A percentile compares a stretch with the other conserved stretches of the same genome.
phyloP scores from a whole-genome alignment of 2,113 vertebrate genomes.

The Cranoglanis bouderius region DNA sequence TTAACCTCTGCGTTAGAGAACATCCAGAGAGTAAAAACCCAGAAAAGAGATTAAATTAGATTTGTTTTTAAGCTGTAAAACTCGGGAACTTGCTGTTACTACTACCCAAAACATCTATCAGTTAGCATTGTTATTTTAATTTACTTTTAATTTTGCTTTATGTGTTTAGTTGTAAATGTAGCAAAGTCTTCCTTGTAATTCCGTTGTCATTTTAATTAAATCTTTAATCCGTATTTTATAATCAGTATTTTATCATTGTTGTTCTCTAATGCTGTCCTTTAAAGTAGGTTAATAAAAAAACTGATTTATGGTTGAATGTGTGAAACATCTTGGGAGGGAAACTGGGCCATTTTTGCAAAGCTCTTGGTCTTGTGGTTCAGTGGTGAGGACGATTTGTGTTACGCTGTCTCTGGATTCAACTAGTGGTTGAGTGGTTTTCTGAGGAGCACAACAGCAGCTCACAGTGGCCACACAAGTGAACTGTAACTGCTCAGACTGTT shows the following conservation, averaged over 20 bases:
- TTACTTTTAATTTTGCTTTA: not conserved
- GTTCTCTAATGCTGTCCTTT: not conserved
- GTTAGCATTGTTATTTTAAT: not conserved
- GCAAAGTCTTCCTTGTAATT: not conserved
- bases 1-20: not conserved
- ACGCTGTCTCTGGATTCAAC: not conserved
- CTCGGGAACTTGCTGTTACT: not conserved
- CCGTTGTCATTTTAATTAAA: not conserved
- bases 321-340: not conserved
- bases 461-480: slow-evolving; percentile 26
- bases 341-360: not conserved
- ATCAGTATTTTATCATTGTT: not conserved
- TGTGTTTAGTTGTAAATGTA: not conserved
- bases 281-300: not conserved
- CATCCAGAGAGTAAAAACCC: not conserved
- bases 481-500: not conserved
- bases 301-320: not conserved
- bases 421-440: slow-evolving; percentile 12
- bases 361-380: not conserved
- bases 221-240: not conserved
- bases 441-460: slow-evolving; percentile 36
- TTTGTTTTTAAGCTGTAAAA: not conserved
- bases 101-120: not conserved
- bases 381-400: not conserved
- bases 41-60: not conserved